A percentile compares a stretch with the other conserved stretches of the same genome.
Conservation (phyloP, 64 coral and sea anemone genomes). For the Montipora sp. region DNA sequence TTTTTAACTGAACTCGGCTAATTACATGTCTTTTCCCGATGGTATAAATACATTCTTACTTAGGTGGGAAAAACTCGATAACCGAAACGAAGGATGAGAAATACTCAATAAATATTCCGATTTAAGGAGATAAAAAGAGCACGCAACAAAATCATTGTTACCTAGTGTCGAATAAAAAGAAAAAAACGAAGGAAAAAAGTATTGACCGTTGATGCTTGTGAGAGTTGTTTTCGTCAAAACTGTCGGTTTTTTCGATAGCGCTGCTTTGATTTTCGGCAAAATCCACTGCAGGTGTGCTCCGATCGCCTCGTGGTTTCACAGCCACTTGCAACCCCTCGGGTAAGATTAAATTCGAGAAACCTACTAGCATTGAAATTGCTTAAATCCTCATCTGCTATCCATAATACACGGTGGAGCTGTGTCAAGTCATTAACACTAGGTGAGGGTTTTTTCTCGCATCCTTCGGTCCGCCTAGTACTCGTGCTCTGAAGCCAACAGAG, state of each 20-base stretch:
- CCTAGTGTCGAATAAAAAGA: background rate
- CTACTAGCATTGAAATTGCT: background rate
- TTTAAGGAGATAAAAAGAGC: constrained; percentile 34
- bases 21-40: constrained; percentile 9
- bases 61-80: background rate
- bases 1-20: background rate
- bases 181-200: background rate
- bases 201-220: background rate
- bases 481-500: background rate
- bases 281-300: background rate
- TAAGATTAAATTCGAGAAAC: background rate
- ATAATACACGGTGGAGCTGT: background rate
- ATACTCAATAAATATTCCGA: constrained; percentile 7
- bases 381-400: background rate
- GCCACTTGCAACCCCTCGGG: too few species aligned
- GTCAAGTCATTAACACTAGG: constrained; percentile 25
- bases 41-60: constrained; percentile 10
- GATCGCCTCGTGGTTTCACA: constrained; percentile 5
- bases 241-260: too few species aligned
- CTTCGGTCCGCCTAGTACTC: background rate
- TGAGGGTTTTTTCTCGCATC: constrained; percentile 44
- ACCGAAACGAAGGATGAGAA: background rate
- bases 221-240: background rate
- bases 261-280: too few species aligned
- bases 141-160: constrained; percentile 11